phyloP scores from a whole-genome alignment of 1,140 invertebrate species.

The Marisa cornuarietis region DNA sequence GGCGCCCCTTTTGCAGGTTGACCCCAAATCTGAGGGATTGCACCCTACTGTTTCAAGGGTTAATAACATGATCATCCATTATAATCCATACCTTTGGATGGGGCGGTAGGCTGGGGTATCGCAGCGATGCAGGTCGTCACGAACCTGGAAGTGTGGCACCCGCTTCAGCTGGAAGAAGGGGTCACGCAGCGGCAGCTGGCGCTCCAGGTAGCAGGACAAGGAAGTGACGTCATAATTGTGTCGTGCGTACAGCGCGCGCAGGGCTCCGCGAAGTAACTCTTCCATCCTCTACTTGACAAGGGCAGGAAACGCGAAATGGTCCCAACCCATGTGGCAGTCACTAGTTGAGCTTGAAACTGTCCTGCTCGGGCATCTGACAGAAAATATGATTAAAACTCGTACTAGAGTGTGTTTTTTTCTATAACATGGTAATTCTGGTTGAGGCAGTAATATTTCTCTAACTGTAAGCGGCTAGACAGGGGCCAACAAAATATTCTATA shows the following conservation, averaged over 20 bases:
- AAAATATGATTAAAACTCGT: no score
- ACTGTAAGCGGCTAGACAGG: no score
- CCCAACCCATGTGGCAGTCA: not conserved
- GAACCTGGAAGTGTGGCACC: slow-evolving; percentile 37
- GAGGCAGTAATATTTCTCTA: no score
- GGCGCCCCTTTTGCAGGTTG: not conserved
- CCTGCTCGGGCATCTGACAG: not conserved
- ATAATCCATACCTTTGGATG: slow-evolving; percentile 24
- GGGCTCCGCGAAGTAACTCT: slow-evolving; percentile 6
- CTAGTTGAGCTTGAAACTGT: not conserved
- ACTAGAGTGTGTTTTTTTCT: no score
- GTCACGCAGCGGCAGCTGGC: slow-evolving; percentile 33
- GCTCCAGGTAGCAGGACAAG: slow-evolving; percentile 37
- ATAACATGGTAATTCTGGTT: no score
- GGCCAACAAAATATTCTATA: no score
- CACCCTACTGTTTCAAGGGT: not conserved
- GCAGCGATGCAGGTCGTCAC: slow-evolving; percentile 33
- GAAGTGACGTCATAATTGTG: slow-evolving; percentile 32
- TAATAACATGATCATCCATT: not conserved
- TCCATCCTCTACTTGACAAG: slow-evolving; percentile 3
- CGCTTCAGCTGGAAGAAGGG: slow-evolving; percentile 36
- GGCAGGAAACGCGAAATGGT: no score
- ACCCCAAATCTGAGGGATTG: not conserved
- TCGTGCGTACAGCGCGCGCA: slow-evolving; percentile 8
- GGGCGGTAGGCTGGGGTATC: slow-evolving; percentile 33